Percentiles rank a stretch among this genome's conserved stretches.
Conservation (phyloP, 2,797 vertebrate species). For the Hoplostethus mediterraneus region DNA sequence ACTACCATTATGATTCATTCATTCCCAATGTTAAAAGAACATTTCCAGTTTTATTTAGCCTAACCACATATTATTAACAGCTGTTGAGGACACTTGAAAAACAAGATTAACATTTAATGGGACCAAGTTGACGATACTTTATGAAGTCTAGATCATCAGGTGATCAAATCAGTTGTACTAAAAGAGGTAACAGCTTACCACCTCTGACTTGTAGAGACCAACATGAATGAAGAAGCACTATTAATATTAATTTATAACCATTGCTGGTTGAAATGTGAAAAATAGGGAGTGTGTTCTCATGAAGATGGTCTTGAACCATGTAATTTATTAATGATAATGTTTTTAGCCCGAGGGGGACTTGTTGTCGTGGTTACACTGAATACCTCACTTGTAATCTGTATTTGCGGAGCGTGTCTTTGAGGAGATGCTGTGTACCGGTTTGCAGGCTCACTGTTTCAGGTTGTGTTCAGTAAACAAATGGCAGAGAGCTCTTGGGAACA, state of each 20-base stretch:
- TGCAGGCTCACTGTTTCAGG: constrained; percentile 3
- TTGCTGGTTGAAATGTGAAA: constrained; percentile 27
- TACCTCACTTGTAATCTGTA: constrained; percentile 43
- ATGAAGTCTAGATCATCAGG: not conserved
- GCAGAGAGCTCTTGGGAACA: not conserved
- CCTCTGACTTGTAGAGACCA: not conserved
- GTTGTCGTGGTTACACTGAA: constrained; percentile 1
- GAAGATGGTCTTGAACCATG: not conserved
- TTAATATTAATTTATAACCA: not conserved
- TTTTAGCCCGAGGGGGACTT: not conserved
- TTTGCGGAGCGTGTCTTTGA: constrained; percentile 4
- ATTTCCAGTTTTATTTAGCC: constrained; percentile 18
- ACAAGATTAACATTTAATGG: not conserved
- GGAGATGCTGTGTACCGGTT: not conserved
- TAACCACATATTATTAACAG: not conserved
- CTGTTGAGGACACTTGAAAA: constrained; percentile 11
- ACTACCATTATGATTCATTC: constrained; percentile 32
- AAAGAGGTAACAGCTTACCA: not conserved
- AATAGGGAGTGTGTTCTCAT: constrained; percentile 18
- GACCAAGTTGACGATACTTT: constrained; percentile 20
- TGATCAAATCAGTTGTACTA: not conserved
- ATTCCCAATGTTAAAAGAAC: constrained; percentile 45
- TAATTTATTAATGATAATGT: constrained; percentile 23
- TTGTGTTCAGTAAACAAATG: constrained; percentile 12
- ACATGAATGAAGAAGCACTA: constrained; percentile 4